Evolutionary conservation across 2,113 vertebrate species (phyloP).

Genomic region (Sphyrna mokarran): DNA sequence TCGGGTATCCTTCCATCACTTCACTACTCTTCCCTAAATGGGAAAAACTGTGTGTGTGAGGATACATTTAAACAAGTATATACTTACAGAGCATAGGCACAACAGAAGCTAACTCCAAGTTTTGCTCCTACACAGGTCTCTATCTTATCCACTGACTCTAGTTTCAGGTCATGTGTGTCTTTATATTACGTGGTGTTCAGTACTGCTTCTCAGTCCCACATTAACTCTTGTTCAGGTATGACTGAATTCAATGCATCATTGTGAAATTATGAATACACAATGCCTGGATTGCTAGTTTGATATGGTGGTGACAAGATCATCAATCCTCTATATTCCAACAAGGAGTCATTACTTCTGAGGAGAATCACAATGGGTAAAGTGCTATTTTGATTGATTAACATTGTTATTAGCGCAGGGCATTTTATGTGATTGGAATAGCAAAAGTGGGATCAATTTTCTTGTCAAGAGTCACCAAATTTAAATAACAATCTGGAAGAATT

Average conservation of each 20-base stretch:
- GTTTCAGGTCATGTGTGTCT: too few species aligned
- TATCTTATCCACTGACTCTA: too few species aligned
- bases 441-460: not conserved
- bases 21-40: too few species aligned
- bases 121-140: too few species aligned
- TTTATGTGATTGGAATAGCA: not conserved
- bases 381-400: not conserved
- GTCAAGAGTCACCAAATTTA: not conserved
- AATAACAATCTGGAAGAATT: not conserved
- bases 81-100: too few species aligned
- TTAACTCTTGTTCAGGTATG: not conserved
- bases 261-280: not conserved
- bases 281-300: not conserved
- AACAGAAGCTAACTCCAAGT: too few species aligned
- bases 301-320: not conserved
- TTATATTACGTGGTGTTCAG: too few species aligned
- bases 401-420: too few species aligned
- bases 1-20: too few species aligned
- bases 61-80: too few species aligned
- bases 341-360: not conserved
- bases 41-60: too few species aligned
- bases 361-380: not conserved
- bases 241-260: not conserved
- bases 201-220: too few species aligned
- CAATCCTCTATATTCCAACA: not conserved